Evolutionary conservation across 2,797 vertebrate species (phyloP).

Genomic region (Adrianichthys oophorus): DNA sequence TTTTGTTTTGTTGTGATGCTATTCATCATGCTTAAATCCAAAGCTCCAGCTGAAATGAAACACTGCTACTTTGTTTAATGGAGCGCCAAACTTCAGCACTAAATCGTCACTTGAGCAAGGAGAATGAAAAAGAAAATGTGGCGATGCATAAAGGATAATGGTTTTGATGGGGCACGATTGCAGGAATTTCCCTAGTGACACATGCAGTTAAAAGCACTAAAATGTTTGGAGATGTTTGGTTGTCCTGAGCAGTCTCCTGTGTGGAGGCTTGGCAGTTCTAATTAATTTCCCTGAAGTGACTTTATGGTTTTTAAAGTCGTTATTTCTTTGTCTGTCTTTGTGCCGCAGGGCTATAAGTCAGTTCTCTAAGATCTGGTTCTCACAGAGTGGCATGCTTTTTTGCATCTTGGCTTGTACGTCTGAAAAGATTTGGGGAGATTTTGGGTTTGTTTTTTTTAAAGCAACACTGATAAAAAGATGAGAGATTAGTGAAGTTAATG

Average conservation of each 20-base stretch:
- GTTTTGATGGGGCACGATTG: slow-evolving; percentile 55
- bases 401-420: slow-evolving; percentile 17
- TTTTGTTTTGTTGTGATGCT: slow-evolving; percentile 19
- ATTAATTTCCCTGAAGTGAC: slow-evolving; percentile 70
- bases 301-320: slow-evolving; percentile 58
- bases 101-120: slow-evolving; percentile 39
- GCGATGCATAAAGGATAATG: slow-evolving; percentile 67
- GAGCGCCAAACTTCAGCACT: slow-evolving; percentile 49
- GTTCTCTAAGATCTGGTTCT: slow-evolving; percentile 46
- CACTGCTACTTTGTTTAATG: slow-evolving; percentile 60
- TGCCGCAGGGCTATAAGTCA: slow-evolving; percentile 26
- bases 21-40: slow-evolving; percentile 53
- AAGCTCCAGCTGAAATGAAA: slow-evolving; percentile 55
- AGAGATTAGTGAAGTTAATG: slow-evolving; percentile 13
- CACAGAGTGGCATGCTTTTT: slow-evolving; percentile 29
- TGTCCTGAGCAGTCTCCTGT: slow-evolving; percentile 55
- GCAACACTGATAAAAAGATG: slow-evolving; percentile 13
- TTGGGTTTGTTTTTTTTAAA: slow-evolving; percentile 18
- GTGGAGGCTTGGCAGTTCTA: slow-evolving; percentile 54
- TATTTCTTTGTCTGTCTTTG: slow-evolving; percentile 50
- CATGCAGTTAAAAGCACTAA: slow-evolving; percentile 64
- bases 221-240: slow-evolving; percentile 62
- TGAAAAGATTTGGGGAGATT: neutral
- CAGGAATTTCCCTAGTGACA: slow-evolving; percentile 68
- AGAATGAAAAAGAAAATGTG: slow-evolving; percentile 55